Conservation (phyloP, 2,888 invertebrate species). For the Scaptomyza flava region DNA sequence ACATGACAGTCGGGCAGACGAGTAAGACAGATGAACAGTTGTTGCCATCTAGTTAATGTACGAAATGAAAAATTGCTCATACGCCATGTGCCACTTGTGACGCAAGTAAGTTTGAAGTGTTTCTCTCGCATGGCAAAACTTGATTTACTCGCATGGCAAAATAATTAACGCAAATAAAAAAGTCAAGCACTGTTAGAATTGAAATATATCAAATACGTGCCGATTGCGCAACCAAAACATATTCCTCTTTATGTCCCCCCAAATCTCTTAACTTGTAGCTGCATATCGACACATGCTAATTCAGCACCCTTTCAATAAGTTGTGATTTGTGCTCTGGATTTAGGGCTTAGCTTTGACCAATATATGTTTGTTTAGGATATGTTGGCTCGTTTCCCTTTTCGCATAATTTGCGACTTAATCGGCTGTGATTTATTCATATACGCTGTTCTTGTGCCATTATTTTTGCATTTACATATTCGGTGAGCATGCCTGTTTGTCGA, state of each 20-base stretch:
- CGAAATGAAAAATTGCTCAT: conserved; percentile 65
- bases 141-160: conserved; percentile 35
- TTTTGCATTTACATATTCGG: conserved; percentile 62
- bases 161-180: conserved; percentile 41
- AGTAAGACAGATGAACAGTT: conserved; percentile 28
- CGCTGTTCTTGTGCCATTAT: conserved; percentile 74
- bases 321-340: conserved; percentile 22
- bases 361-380: conserved; percentile 66
- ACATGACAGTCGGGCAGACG: conserved; percentile 56
- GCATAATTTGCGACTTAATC: conserved; percentile 76
- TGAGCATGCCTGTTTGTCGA: conserved; percentile 22
- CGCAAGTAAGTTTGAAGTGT: conserved; percentile 58
- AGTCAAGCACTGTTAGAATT: not conserved
- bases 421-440: conserved; percentile 78
- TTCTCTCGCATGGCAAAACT: conserved; percentile 35
- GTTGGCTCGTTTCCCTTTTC: conserved; percentile 65
- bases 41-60: conserved; percentile 30
- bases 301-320: conserved; percentile 28
- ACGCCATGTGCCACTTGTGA: conserved; percentile 55
- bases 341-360: conserved; percentile 18
- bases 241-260: not conserved
- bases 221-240: not conserved
- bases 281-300: conserved; percentile 54
- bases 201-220: not conserved
- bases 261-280: not conserved